phyloP scores from a whole-genome alignment of 2,113 vertebrate genomes.

The Pundamilia nyererei region DNA sequence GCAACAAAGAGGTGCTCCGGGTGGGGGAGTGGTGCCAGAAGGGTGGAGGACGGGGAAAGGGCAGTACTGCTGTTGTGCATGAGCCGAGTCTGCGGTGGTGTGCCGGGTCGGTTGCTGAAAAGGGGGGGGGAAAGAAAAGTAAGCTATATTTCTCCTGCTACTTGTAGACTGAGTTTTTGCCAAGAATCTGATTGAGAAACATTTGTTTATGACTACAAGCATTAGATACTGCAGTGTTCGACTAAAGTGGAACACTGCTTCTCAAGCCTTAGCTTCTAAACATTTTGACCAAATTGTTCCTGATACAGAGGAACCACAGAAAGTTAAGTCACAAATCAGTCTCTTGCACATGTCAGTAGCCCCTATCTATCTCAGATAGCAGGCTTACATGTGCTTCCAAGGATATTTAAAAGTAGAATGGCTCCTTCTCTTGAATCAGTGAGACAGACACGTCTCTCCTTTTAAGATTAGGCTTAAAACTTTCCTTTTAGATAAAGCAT shows the following conservation, averaged over 20 bases:
- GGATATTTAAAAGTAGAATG: background rate
- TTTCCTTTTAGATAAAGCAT: background rate
- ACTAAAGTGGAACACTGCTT: rapidly evolving
- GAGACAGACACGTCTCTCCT: rapidly evolving
- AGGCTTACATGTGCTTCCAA: background rate
- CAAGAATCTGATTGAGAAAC: background rate
- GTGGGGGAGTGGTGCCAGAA: slow-evolving; percentile 13
- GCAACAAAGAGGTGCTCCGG: slow-evolving; percentile 49
- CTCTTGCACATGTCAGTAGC: background rate
- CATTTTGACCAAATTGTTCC: background rate
- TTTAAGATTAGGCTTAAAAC: background rate
- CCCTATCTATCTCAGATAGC: background rate
- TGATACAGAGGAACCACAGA: background rate
- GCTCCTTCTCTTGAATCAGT: background rate
- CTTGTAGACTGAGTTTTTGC: background rate
- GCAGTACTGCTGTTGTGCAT: background rate
- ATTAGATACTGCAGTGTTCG: background rate
- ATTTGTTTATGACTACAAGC: background rate
- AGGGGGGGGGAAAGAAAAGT: background rate
- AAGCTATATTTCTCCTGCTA: background rate
- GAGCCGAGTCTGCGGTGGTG: background rate
- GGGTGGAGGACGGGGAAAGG: background rate
- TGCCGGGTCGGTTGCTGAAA: background rate
- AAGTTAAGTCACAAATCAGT: background rate
- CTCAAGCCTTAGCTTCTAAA: background rate